phyloP scores from a whole-genome alignment of 2,797 vertebrate genomes.

The Mycteria americana region DNA sequence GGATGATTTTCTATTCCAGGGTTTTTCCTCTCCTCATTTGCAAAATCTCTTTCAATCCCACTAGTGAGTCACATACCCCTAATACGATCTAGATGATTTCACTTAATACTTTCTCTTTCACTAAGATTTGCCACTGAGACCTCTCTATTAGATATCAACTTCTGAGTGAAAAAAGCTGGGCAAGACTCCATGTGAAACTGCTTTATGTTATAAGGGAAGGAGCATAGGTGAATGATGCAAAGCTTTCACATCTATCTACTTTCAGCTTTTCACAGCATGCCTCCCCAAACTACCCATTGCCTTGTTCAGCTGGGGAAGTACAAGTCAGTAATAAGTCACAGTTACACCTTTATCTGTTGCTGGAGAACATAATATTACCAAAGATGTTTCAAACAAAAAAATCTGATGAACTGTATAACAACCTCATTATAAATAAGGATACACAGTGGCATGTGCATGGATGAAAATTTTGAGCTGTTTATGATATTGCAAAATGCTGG shows the following conservation, averaged over 20 bases:
- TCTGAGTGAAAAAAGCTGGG: background rate
- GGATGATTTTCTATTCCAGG: background rate
- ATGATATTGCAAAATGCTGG: background rate
- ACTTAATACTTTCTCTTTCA: background rate
- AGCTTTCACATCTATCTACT: background rate
- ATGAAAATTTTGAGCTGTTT: background rate
- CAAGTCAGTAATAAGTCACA: background rate
- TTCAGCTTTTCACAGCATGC: background rate
- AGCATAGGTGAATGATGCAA: background rate
- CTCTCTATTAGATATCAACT: background rate
- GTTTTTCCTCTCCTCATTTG: background rate
- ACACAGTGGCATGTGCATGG: background rate
- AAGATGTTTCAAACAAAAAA: background rate
- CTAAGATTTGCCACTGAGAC: background rate
- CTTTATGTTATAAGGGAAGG: background rate
- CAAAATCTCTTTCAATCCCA: background rate
- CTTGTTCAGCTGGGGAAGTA: background rate
- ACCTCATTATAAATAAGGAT: background rate
- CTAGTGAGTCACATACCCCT: background rate
- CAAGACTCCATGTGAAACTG: background rate
- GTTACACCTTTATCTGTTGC: background rate
- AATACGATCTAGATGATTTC: background rate
- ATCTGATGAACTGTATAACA: background rate
- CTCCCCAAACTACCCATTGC: fast-evolving
- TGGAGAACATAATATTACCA: background rate